Conservation (phyloP, 2,888 invertebrate genomes). For the Anticlea derivata region DNA sequence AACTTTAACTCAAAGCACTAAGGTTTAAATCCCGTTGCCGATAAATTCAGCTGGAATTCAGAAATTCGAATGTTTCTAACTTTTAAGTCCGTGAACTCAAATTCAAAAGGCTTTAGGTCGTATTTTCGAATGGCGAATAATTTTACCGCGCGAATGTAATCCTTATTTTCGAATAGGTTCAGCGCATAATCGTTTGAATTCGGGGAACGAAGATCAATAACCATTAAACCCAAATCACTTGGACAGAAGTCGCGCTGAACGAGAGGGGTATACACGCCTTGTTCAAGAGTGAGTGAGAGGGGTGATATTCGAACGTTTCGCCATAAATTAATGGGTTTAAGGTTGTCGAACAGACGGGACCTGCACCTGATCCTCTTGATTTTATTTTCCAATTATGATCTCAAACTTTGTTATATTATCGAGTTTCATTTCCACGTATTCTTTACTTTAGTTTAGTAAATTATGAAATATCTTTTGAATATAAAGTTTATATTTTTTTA, state of each 20-base stretch:
- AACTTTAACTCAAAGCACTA: slow-evolving; percentile 49
- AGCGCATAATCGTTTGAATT: slow-evolving; percentile 47
- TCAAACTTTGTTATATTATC: slow-evolving; percentile 20
- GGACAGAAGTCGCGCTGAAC: slow-evolving; percentile 69
- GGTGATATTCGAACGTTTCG: slow-evolving; percentile 49
- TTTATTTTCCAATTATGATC: slow-evolving; percentile 70
- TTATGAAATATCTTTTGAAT: not conserved
- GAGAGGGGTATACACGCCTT: slow-evolving; percentile 49
- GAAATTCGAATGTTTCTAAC: slow-evolving; percentile 61
- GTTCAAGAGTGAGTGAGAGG: slow-evolving; percentile 51
- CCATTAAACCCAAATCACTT: slow-evolving; percentile 73
- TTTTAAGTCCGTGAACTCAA: slow-evolving; percentile 75
- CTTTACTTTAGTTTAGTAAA: slow-evolving; percentile 9
- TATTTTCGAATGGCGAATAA: slow-evolving; percentile 54
- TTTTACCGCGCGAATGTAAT: slow-evolving; percentile 34
- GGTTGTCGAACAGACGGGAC: slow-evolving; percentile 62
- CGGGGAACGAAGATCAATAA: slow-evolving; percentile 68
- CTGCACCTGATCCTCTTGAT: slow-evolving; percentile 76
- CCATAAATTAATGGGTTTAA: slow-evolving; percentile 56
- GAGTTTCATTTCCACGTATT: slow-evolving; percentile 12
- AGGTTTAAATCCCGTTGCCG: slow-evolving; percentile 42
- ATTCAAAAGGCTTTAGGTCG: slow-evolving; percentile 67
- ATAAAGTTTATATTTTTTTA: no score
- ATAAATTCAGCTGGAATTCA: slow-evolving; percentile 43
- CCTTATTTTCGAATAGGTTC: slow-evolving; percentile 40